Evolutionary conservation across 2,888 invertebrate species (phyloP), one percentile per base, ranked within the genome.

Genomic region (Folsomia candida): DNA sequence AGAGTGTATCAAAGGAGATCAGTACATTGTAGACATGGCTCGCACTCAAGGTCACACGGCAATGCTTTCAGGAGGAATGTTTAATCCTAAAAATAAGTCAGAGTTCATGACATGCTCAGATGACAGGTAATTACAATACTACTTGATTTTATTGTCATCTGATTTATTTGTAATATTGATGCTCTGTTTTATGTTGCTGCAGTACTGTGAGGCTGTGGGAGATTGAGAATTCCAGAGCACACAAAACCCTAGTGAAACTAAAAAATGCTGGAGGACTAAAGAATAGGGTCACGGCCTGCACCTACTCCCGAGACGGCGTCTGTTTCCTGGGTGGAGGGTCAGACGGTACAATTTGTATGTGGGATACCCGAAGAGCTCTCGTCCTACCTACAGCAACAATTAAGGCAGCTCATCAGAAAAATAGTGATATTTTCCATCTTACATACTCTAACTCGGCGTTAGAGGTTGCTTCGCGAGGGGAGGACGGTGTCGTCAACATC

Each of bases 301-400:
- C 88, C 0, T 97, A 90, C 82, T 93, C 90, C 62, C 85, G 91
- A 62, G 94, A 96, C 81, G 95, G 95, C 0, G 90, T 90, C 68
- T 88, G 93, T 0, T 91, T 98, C 2, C 93, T 93, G 0, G 93
- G 93, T 70, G 98, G 92, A 0, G 97, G 98, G 82, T 88, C 88
- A 59, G 99, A 99, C 83, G 99, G 99, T 0, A 94, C 94, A 0
- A 88, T 97, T 67, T 98, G 98, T 83, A 90, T 97, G 85, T 99
- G 99, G 98, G 98, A 99, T 82, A 91, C 94, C 65, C 87, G 96
- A 28, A 93, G 91, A 81, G 90, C 90, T 82, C 94, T 90, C 81
- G 97, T 87, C 25, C 83, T 83, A 29, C 78, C 79, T 0, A 77
- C 77, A 6, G 73, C 74, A 4, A 76, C 74, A 20, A 85, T 93